Evolutionary conservation across 2,113 vertebrate species (phyloP).

Genomic region (Bubalus kerabau): DNA sequence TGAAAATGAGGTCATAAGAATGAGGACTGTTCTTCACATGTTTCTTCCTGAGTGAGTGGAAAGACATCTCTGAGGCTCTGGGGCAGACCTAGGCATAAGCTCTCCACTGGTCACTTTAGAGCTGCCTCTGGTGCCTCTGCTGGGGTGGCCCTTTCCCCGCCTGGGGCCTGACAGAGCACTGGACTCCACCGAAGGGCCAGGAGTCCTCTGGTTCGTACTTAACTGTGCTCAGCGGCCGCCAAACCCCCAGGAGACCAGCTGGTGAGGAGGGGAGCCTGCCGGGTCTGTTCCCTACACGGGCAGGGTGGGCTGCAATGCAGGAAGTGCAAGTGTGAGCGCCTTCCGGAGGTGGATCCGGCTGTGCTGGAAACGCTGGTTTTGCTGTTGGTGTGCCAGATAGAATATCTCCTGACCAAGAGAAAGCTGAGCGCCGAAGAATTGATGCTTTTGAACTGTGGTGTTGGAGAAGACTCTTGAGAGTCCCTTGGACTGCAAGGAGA

Average conservation of each 20-base stretch:
- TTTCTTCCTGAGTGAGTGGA: neutral
- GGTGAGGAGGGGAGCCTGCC: neutral
- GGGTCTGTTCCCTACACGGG: rapidly evolving
- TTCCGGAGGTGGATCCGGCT: rapidly evolving
- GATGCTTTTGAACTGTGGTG: neutral
- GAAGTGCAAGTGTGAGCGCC: neutral
- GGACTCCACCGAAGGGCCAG: rapidly evolving
- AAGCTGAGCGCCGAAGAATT: neutral
- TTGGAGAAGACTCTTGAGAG: neutral
- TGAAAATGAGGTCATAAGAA: neutral
- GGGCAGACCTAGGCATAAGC: neutral
- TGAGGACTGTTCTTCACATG: neutral
- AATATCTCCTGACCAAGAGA: rapidly evolving
- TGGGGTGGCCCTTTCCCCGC: neutral
- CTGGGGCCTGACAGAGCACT: no score
- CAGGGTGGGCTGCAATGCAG: neutral
- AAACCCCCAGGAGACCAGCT: neutral
- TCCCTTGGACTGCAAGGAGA: neutral
- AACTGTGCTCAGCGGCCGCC: neutral
- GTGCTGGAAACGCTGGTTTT: neutral
- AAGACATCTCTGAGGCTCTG: neutral
- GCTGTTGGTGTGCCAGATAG: rapidly evolving
- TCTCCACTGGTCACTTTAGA: neutral
- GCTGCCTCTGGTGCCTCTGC: neutral
- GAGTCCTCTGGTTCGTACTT: neutral